Conservation (phyloP, 2,113 vertebrate genomes). For the Oryzias curvinotus region DNA sequence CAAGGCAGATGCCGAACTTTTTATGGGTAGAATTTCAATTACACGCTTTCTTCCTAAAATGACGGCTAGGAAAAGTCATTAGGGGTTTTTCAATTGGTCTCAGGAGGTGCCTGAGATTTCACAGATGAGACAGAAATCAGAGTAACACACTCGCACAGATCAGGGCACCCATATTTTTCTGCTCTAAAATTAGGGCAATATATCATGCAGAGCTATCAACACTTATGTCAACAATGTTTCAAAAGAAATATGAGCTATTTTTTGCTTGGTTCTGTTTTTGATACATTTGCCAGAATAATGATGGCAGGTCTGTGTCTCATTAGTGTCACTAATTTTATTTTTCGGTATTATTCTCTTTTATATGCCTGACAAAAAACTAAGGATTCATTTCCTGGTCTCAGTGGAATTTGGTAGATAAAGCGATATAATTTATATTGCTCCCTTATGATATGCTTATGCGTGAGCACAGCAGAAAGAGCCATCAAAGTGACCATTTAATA, state of each 20-base stretch:
- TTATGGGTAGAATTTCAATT: constrained; percentile 63
- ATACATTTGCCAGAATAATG: constrained; percentile 46
- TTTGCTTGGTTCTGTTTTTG: constrained; percentile 48
- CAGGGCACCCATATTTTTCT: constrained; percentile 39
- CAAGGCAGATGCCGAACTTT: constrained; percentile 56
- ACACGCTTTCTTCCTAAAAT: constrained; percentile 45
- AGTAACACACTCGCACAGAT: constrained; percentile 52
- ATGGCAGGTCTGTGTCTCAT: constrained; percentile 58
- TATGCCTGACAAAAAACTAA: constrained; percentile 40
- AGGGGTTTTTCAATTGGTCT: constrained; percentile 68
- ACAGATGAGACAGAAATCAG: constrained; percentile 61
- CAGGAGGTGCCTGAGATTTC: constrained; percentile 53
- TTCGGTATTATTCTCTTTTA: constrained; percentile 62
- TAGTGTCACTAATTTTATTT: constrained; percentile 64
- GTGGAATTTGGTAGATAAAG: constrained; percentile 57
- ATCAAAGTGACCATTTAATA: constrained; percentile 70
- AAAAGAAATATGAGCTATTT: constrained; percentile 57
- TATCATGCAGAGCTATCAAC: constrained; percentile 65
- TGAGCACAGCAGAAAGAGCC: constrained; percentile 49
- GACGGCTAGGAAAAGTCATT: constrained; percentile 57
- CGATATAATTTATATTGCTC: constrained; percentile 61
- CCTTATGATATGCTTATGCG: constrained; percentile 62
- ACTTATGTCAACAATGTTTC: constrained; percentile 65
- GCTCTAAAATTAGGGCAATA: constrained; percentile 66
- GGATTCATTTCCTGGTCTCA: constrained; percentile 42